Conservation (phyloP, 2,797 vertebrate genomes). For the Manis javanica region DNA sequence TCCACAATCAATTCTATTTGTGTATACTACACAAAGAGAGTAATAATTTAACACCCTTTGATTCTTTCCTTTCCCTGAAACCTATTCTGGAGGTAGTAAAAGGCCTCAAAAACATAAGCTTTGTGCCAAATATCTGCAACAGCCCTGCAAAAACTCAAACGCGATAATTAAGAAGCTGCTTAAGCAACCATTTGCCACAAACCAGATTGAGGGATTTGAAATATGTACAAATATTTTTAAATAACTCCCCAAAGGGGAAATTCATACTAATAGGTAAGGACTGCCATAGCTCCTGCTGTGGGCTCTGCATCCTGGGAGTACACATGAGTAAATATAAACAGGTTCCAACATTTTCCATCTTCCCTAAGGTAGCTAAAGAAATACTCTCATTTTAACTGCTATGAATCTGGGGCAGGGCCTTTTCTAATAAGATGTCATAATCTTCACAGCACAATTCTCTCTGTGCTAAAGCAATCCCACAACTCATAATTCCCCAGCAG, state of each 20-base stretch:
- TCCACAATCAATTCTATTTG: conserved; percentile 75
- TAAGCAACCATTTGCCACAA: conserved; percentile 78
- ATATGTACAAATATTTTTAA: conserved; percentile 81
- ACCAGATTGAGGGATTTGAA: conserved; percentile 80
- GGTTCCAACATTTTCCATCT: conserved; percentile 78
- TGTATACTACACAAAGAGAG: conserved; percentile 51
- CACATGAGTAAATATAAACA: conserved; percentile 74
- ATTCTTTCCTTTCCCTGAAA: conserved; percentile 57
- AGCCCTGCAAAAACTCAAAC: conserved; percentile 66
- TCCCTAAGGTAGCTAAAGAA: conserved; percentile 74
- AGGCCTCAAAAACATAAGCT: conserved; percentile 44
- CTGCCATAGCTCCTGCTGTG: conserved; percentile 46
- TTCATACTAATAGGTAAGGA: conserved; percentile 65
- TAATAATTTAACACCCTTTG: conserved; percentile 70
- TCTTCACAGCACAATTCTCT: conserved; percentile 77
- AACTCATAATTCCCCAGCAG: conserved; percentile 72
- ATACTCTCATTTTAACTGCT: conserved; percentile 75
- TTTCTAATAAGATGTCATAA: conserved; percentile 79
- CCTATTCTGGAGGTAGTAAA: conserved; percentile 63
- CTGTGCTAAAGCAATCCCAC: conserved; percentile 65
- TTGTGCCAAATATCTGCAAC: conserved; percentile 71
- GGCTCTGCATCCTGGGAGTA: conserved; percentile 59
- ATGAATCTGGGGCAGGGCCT: conserved; percentile 73
- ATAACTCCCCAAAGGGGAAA: conserved; percentile 78
- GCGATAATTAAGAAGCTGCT: conserved; percentile 77